Percentiles rank a stretch among this genome's conserved stretches.
Conservation (phyloP, 2,113 vertebrate genomes). For the Bagarius yarrelli region DNA sequence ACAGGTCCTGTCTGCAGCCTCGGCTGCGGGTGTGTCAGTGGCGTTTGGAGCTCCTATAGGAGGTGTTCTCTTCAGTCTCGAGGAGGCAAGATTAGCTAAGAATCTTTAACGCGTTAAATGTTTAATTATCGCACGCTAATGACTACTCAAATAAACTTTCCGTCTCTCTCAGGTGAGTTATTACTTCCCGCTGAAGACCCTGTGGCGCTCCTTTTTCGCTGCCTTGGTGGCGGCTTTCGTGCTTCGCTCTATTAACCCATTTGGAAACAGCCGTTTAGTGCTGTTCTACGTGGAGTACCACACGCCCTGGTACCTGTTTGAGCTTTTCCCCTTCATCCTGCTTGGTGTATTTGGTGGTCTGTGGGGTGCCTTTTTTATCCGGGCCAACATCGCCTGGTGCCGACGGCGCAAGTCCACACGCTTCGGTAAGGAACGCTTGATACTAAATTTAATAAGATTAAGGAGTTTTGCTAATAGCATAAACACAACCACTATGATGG, state of each 20-base stretch:
- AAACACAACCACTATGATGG: background rate
- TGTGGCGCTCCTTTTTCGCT: slow-evolving; percentile 98
- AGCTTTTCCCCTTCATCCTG: slow-evolving; percentile 96
- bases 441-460: background rate
- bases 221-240: slow-evolving; percentile 97
- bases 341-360: slow-evolving; percentile 95
- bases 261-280: slow-evolving; percentile 95
- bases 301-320: slow-evolving; percentile 98
- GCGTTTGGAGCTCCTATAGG: slow-evolving; percentile 98
- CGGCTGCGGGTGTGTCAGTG: slow-evolving; percentile 95
- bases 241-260: slow-evolving; percentile 96
- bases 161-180: slow-evolving; percentile 84
- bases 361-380: slow-evolving; percentile 98
- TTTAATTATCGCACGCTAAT: background rate
- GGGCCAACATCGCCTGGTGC: slow-evolving; percentile 97
- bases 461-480: background rate
- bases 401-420: slow-evolving; percentile 92
- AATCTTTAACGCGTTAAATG: background rate
- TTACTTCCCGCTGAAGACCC: slow-evolving; percentile 96
- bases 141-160: background rate
- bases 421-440: slow-evolving; percentile 81
- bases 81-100: slow-evolving; percentile 78
- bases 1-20: slow-evolving; percentile 94
- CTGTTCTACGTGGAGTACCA: slow-evolving; percentile 99
- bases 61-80: slow-evolving; percentile 96